Conservation (phyloP, 2,113 vertebrate species). For the Rhinoptilus africanus region DNA sequence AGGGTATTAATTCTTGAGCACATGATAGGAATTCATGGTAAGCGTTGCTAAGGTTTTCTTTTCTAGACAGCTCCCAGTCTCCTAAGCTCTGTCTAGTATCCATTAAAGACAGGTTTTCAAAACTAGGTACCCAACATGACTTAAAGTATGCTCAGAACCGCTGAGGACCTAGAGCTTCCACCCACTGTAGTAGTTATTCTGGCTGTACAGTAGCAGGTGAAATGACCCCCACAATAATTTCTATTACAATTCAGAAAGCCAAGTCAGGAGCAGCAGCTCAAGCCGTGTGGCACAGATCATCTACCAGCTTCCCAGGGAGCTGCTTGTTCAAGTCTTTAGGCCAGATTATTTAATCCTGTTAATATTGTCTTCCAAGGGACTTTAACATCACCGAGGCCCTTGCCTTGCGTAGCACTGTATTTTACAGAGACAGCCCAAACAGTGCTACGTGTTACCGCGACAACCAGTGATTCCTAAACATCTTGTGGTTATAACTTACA, state of each 20-base stretch:
- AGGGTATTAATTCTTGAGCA: slow-evolving; percentile 95
- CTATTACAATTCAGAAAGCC: background rate
- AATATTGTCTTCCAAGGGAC: background rate
- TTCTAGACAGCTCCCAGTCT: background rate
- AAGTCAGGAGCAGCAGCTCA: slow-evolving; percentile 1
- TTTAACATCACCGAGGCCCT: background rate
- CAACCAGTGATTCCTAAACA: background rate
- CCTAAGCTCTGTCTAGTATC: background rate
- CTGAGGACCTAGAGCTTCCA: background rate
- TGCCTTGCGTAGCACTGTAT: background rate
- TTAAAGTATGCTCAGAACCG: background rate
- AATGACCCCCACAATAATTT: background rate
- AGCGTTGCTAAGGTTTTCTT: background rate
- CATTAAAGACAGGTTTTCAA: background rate
- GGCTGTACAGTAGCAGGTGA: background rate
- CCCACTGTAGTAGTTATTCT: background rate
- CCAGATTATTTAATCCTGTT: slow-evolving; percentile 3
- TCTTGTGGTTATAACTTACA: background rate
- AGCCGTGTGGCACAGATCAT: background rate
- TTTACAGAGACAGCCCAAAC: background rate
- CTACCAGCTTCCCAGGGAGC: background rate
- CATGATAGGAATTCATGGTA: slow-evolving; percentile 96
- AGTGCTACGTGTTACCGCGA: background rate
- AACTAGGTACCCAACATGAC: background rate
- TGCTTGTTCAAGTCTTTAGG: background rate